Evolutionary conservation across 2,888 invertebrate genomes (phyloP).

Genomic region (Pinctada fucata): DNA sequence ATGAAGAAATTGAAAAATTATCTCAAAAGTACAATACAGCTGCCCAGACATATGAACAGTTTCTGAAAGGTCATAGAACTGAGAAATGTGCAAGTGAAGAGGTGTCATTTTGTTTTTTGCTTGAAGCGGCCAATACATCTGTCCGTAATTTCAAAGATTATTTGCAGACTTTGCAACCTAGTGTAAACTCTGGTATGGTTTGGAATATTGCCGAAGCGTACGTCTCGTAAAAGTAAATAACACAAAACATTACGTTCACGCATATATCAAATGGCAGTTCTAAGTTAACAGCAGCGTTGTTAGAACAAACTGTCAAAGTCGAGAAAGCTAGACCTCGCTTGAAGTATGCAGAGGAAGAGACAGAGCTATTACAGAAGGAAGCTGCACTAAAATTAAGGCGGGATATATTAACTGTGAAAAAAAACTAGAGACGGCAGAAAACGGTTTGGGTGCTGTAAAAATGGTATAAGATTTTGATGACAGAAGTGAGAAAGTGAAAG

Average conservation of each 20-base stretch:
- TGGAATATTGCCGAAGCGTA: no score
- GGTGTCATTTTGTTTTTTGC: not conserved
- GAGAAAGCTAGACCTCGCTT: not conserved
- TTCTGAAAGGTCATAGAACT: not conserved
- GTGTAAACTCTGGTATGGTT: no score
- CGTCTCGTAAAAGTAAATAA: no score
- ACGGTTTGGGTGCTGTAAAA: not conserved
- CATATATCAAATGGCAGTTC: no score
- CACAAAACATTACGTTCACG: no score
- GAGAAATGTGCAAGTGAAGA: constrained; percentile 1
- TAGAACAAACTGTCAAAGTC: not conserved
- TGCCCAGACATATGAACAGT: no score
- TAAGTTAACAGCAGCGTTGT: no score
- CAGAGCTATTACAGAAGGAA: not conserved
- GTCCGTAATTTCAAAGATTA: not conserved
- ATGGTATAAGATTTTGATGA: not conserved
- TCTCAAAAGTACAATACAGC: no score
- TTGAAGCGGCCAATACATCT: not conserved
- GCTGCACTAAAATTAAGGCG: constrained; percentile 2
- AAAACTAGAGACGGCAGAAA: not conserved
- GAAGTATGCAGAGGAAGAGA: not conserved
- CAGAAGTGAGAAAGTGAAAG: no score
- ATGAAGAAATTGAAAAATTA: no score
- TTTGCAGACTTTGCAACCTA: not conserved
- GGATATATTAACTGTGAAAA: not conserved